Percentiles rank a stretch among this genome's conserved stretches.
Conservation (phyloP, 2,888 invertebrate genomes). For the Protodeltote pygarga region DNA sequence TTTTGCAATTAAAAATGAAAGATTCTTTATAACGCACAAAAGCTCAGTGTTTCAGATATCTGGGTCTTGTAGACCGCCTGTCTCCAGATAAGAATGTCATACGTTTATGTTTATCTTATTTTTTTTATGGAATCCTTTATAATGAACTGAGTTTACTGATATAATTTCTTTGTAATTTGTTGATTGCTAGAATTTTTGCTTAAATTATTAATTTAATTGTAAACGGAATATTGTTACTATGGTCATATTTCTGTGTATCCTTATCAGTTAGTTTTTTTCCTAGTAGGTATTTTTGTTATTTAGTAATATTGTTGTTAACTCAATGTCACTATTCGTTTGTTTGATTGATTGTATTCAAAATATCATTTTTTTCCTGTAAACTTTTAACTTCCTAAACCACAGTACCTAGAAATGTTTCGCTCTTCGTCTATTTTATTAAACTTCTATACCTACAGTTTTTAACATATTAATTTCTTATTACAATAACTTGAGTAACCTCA, state of each 20-base stretch:
- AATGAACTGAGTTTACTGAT: conserved; percentile 42
- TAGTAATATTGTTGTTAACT: no score
- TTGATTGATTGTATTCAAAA: no score
- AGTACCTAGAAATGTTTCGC: no score
- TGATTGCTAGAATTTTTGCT: conserved; percentile 38
- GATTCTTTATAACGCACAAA: conserved; percentile 67
- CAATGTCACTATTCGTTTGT: no score
- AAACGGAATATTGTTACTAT: conserved; percentile 3
- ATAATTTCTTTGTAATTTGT: conserved; percentile 49
- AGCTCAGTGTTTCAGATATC: conserved; percentile 53
- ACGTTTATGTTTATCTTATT: conserved; percentile 47
- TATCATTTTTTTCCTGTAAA: no score
- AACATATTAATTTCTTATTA: no score
- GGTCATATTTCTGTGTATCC: not conserved
- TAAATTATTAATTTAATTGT: conserved; percentile 9
- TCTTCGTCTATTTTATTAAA: no score
- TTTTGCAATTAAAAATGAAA: conserved; percentile 71
- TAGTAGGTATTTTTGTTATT: no score
- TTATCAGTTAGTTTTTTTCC: no score
- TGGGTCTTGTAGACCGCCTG: conserved; percentile 75
- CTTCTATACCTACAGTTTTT: no score
- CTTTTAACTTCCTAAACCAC: no score
- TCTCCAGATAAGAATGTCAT: conserved; percentile 74
- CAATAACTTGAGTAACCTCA: no score
- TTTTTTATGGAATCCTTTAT: conserved; percentile 45